Base-by-base conservation (phyloP, 2,888 invertebrate genomes). In the Mythimna albipuncta region DNA sequence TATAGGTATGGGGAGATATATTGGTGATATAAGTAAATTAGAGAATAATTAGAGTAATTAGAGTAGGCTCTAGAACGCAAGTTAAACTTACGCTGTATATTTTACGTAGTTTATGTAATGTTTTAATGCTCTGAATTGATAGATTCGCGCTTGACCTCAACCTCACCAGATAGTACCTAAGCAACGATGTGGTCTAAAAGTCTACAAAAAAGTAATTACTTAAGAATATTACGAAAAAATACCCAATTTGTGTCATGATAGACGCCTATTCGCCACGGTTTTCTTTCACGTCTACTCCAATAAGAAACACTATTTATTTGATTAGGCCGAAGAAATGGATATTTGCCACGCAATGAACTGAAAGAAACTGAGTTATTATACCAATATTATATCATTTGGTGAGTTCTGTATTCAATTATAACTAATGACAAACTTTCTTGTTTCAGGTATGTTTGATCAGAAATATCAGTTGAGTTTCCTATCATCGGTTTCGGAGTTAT, bases 381-480 rank as follows among this genome's bases (percentile, higher is more conserved):
- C 38, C 69, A 50, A 63, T 70, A 75, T 63, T 54, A 55, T 67
- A 75, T 68, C 54, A 68, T 77, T 79, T 41, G 65, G 11, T n/a
- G 54, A 70, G 64, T 67, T 77, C 16, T 57, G 54, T 80, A 75
- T 72, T 72, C 69, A 80, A 81, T 80, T 81, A 80, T 61, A 72
- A 72, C 77, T 80, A 77, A 80, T 65, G 66, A 69, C 44, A 2
- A 67, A 77, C 77, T 80, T 73, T 82, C 38, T 80, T 74, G 72
- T 83, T 83, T 58, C 77, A 83, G 82, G 82, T 83, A 83, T 68
- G 82, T 83, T 81, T 68, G 52, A 50, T 69, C 35, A 55, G 64
- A 76, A 68, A 69, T 73, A 70, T 70, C 38, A 32, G 7, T 47
- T 9, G 44, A 13, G 9, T 54, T 16, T 52, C 10, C 32, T 21